phyloP scores from a whole-genome alignment of 2,113 vertebrate species.

The Alaudala cheleensis region DNA sequence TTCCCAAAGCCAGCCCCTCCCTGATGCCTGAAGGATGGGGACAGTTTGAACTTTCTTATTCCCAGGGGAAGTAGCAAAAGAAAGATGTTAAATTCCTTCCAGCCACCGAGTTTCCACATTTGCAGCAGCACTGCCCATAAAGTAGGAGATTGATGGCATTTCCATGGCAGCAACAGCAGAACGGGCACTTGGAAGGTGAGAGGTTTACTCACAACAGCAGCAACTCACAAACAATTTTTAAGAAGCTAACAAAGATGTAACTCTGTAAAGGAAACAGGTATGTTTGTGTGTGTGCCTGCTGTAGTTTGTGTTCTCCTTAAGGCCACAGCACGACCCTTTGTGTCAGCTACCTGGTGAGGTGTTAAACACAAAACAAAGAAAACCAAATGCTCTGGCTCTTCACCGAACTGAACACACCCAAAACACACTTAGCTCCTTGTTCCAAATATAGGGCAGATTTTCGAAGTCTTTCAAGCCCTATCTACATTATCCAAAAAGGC shows the following conservation, averaged over 20 bases:
- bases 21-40: background rate
- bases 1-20: background rate
- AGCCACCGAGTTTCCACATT: background rate
- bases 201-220: background rate
- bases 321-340: background rate
- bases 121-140: background rate
- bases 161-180: rapidly evolving
- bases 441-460: background rate
- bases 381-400: background rate
- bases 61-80: background rate
- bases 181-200: background rate
- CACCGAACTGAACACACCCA: background rate
- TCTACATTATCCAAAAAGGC: background rate
- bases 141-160: background rate
- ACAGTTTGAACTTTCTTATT: background rate
- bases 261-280: background rate
- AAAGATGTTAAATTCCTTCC: background rate
- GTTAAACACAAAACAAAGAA: background rate
- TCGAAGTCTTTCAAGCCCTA: background rate
- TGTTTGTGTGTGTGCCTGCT: background rate
- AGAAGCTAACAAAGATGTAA: background rate
- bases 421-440: background rate
- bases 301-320: background rate
- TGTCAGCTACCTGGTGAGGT: rapidly evolving
- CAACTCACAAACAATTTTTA: background rate